A percentile compares a stretch with the other conserved stretches of the same genome.
Conservation (phyloP, 2,797 vertebrate species). For the Hypotaenidia philippensis region DNA sequence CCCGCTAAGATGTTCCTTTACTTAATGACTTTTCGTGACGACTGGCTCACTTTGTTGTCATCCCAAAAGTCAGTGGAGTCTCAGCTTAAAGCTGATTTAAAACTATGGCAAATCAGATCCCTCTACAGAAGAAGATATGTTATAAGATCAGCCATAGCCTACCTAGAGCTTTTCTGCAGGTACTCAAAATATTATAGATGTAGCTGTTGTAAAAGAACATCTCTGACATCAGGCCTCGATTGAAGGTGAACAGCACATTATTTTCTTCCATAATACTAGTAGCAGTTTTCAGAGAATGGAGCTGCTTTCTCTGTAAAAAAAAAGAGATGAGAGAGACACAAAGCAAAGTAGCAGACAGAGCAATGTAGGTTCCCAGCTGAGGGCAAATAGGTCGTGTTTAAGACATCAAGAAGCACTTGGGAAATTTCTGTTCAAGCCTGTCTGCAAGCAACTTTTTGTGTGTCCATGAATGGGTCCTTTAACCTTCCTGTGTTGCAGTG, state of each 20-base stretch:
- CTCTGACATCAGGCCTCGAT: not conserved
- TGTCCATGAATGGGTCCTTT: not conserved
- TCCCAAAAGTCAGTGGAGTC: not conserved
- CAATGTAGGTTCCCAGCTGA: not conserved
- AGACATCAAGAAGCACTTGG: not conserved
- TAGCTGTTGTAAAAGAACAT: not conserved
- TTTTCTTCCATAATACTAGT: not conserved
- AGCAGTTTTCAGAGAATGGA: not conserved
- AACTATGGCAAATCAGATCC: not conserved
- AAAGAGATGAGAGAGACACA: not conserved
- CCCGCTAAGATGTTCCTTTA: not conserved
- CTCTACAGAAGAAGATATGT: not conserved
- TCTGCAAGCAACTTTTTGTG: not conserved
- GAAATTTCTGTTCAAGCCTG: conserved; percentile 55
- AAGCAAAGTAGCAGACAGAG: conserved; percentile 27
- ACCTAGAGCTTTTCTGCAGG: not conserved
- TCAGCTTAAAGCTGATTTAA: not conserved
- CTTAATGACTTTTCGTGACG: not conserved
- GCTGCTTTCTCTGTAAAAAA: not conserved
- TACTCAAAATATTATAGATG: not conserved
- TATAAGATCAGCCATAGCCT: not conserved
- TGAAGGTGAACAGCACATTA: not conserved
- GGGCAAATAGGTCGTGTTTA: not conserved
- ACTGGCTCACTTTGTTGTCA: not conserved
- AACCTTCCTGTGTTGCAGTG: conserved; percentile 36